phyloP scores from a whole-genome alignment of 2,797 vertebrate species.

The Sardinella longiceps region DNA sequence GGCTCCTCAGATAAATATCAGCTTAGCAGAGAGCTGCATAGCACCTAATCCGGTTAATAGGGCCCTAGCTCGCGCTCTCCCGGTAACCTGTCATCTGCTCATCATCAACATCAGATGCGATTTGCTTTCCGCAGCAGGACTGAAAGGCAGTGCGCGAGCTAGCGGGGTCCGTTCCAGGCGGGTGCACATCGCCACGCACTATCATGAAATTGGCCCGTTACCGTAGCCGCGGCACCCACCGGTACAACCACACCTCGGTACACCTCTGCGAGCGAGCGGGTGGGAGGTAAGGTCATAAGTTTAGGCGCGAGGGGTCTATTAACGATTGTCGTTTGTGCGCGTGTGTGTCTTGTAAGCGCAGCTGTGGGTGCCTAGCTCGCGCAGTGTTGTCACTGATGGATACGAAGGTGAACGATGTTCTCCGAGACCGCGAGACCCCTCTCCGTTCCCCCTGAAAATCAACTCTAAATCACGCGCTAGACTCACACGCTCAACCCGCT shows the following conservation, averaged over 20 bases:
- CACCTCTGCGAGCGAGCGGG: not conserved
- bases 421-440: not conserved
- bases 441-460: not conserved
- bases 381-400: not conserved
- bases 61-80: constrained; percentile 27
- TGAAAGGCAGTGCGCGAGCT: not conserved
- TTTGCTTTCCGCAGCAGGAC: not conserved
- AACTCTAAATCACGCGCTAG: not conserved
- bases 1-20: not conserved
- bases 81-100: not conserved
- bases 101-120: not conserved
- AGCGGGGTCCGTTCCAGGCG: not conserved
- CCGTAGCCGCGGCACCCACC: not conserved
- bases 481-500: no score
- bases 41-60: constrained; percentile 60
- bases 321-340: not conserved
- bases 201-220: not conserved
- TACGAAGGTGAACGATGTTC: not conserved
- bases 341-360: not conserved
- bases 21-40: not conserved
- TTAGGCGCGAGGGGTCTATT: not conserved
- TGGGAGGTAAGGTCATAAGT: constrained; percentile 1
- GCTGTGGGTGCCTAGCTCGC: not conserved
- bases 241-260: not conserved
- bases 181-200: not conserved